Conservation (phyloP, 1,140 invertebrate genomes). For the Ostrea edulis region DNA sequence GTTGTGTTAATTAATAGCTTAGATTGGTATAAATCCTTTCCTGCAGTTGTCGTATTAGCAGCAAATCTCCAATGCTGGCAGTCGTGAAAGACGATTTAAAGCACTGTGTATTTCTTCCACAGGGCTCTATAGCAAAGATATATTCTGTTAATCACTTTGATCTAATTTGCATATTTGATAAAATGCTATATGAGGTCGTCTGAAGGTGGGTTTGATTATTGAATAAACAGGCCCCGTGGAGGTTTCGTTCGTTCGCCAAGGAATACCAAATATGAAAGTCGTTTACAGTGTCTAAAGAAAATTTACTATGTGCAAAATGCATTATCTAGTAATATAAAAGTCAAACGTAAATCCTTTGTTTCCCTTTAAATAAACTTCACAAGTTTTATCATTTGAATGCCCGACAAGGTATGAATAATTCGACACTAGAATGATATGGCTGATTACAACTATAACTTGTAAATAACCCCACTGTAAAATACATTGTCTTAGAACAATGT, state of each 20-base stretch:
- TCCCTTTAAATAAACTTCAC: slow-evolving; percentile 24
- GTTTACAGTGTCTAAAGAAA: neutral
- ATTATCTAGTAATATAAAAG: slow-evolving; percentile 16
- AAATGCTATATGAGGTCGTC: slow-evolving; percentile 24
- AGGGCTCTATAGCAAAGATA: neutral
- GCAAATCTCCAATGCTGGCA: slow-evolving; percentile 25
- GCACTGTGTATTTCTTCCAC: slow-evolving; percentile 18
- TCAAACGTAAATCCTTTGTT: slow-evolving; percentile 14
- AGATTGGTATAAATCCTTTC: neutral
- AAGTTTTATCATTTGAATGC: neutral
- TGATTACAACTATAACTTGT: neutral
- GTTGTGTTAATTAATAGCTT: neutral
- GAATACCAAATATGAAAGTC: neutral
- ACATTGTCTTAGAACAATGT: slow-evolving; percentile 24
- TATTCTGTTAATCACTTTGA: slow-evolving; percentile 34
- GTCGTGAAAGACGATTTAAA: slow-evolving; percentile 31
- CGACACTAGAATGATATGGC: slow-evolving; percentile 18
- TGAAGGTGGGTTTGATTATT: neutral
- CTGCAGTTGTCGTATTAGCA: slow-evolving; percentile 11
- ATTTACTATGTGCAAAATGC: slow-evolving; percentile 14
- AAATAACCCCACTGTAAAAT: neutral
- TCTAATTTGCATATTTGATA: slow-evolving; percentile 39
- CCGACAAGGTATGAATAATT: slow-evolving; percentile 26
- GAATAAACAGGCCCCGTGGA: neutral
- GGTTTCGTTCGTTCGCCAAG: neutral